phyloP scores from a whole-genome alignment of 2,888 invertebrate species.

The Chromoteleia sp. region DNA sequence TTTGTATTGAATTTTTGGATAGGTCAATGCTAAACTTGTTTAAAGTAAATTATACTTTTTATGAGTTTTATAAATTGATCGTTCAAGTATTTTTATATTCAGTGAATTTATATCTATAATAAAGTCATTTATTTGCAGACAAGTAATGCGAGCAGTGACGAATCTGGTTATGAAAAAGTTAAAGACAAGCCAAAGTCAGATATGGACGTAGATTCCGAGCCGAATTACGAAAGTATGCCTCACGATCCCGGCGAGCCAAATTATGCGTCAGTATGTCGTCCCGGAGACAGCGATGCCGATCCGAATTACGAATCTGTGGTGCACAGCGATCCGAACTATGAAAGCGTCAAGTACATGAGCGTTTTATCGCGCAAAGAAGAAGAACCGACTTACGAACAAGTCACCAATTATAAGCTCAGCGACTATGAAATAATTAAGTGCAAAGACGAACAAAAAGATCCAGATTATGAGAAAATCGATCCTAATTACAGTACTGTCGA shows the following conservation, averaged over 20 bases:
- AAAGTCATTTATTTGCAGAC: constrained; percentile 27
- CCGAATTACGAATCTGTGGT: constrained; percentile 90
- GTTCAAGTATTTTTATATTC: too few relatives aligned
- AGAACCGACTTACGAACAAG: constrained; percentile 86
- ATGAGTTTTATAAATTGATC: too few relatives aligned
- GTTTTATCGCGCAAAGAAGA: constrained; percentile 83
- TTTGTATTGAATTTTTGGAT: too few relatives aligned
- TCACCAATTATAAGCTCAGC: constrained; percentile 74
- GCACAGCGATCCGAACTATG: constrained; percentile 91
- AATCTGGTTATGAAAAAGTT: constrained; percentile 86
- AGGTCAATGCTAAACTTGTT: too few relatives aligned
- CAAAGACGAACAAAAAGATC: constrained; percentile 70
- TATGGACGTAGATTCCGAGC: constrained; percentile 87
- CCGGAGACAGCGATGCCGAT: constrained; percentile 90
- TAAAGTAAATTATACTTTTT: too few relatives aligned
- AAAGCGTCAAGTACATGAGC: constrained; percentile 91
- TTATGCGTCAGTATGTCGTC: constrained; percentile 86
- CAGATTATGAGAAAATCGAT: constrained; percentile 79
- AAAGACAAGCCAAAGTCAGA: constrained; percentile 78
- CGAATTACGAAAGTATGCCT: constrained; percentile 92
- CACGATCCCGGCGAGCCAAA: constrained; percentile 86
- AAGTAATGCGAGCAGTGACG: constrained; percentile 74
- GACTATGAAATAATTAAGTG: constrained; percentile 75
- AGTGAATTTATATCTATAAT: too few relatives aligned
- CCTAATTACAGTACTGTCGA: constrained; percentile 67